phyloP scores from a whole-genome alignment of 2,888 invertebrate genomes.

The Tridacna crocea region DNA sequence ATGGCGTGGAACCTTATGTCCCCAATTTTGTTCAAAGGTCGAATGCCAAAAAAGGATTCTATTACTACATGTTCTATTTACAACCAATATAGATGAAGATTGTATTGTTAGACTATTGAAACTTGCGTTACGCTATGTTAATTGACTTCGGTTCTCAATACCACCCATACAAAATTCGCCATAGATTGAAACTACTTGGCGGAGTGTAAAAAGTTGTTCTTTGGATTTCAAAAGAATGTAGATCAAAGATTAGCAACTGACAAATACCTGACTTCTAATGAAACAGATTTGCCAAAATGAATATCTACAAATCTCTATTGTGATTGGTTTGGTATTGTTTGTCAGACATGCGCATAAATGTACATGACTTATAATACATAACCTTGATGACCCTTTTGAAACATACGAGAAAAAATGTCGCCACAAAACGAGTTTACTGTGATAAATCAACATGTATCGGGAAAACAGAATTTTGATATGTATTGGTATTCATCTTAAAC shows the following conservation, averaged over 20 bases:
- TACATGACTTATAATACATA: constrained; percentile 22
- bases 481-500: too few species aligned
- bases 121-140: constrained; percentile 58
- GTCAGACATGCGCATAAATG: constrained; percentile 34
- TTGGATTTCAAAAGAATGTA: constrained; percentile 52
- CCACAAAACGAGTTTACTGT: too few species aligned
- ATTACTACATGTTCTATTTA: constrained; percentile 57
- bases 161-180: constrained; percentile 44
- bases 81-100: constrained; percentile 54
- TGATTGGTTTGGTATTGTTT: constrained; percentile 36
- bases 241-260: constrained; percentile 55
- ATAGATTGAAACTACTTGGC: constrained; percentile 42
- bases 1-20: neutral
- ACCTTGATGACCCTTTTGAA: constrained; percentile 39
- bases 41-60: constrained; percentile 60
- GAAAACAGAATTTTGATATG: too few species aligned
- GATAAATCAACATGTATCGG: too few species aligned
- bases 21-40: constrained; percentile 37
- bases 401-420: neutral
- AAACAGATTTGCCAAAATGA: constrained; percentile 31
- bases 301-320: constrained; percentile 42
- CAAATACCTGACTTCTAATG: constrained; percentile 53
- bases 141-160: constrained; percentile 45
- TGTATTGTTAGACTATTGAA: constrained; percentile 40
- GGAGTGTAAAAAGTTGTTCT: constrained; percentile 56